phyloP scores from a whole-genome alignment of 2,113 vertebrate genomes.

The Epinephelus moara region DNA sequence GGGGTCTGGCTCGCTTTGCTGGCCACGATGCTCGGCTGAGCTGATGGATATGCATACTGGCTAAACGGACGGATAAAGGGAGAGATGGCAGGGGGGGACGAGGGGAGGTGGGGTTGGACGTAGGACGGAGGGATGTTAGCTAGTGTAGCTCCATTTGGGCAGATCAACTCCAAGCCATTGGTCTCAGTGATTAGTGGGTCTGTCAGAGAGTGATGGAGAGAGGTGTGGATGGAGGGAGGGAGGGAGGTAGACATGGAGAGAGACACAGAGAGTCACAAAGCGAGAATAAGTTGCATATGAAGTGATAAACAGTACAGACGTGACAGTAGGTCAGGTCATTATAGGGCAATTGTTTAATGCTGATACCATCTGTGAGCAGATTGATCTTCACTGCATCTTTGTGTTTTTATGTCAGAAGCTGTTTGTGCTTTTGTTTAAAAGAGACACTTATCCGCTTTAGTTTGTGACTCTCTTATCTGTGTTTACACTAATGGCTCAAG shows the following conservation, averaged over 20 bases:
- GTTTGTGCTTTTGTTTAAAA: neutral
- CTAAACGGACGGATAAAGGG: conserved; percentile 75
- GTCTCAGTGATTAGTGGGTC: conserved; percentile 81
- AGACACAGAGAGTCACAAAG: conserved; percentile 13
- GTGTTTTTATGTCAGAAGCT: neutral
- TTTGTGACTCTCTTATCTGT: neutral
- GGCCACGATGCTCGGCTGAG: conserved; percentile 76
- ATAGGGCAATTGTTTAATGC: conserved; percentile 32
- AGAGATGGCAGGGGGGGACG: conserved; percentile 52
- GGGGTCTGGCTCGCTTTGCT: conserved; percentile 74
- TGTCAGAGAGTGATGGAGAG: conserved; percentile 74
- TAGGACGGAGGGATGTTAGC: conserved; percentile 59
- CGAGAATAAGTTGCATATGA: conserved; percentile 32
- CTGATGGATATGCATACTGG: conserved; percentile 83
- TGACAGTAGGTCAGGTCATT: conserved; percentile 40
- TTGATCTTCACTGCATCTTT: neutral
- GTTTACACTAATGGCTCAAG: no score
- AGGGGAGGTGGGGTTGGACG: conserved; percentile 39
- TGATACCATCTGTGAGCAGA: conserved; percentile 27
- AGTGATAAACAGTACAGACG: conserved; percentile 38
- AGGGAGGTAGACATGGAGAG: conserved; percentile 20
- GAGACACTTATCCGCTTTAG: neutral
- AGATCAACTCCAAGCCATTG: conserved; percentile 80
- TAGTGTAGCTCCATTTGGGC: conserved; percentile 77
- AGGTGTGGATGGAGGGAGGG: conserved; percentile 35